Evolutionary conservation across 2,888 invertebrate genomes (phyloP), one percentile per base, ranked within the genome.

Genomic region (Temnothorax unifasciatus): DNA sequence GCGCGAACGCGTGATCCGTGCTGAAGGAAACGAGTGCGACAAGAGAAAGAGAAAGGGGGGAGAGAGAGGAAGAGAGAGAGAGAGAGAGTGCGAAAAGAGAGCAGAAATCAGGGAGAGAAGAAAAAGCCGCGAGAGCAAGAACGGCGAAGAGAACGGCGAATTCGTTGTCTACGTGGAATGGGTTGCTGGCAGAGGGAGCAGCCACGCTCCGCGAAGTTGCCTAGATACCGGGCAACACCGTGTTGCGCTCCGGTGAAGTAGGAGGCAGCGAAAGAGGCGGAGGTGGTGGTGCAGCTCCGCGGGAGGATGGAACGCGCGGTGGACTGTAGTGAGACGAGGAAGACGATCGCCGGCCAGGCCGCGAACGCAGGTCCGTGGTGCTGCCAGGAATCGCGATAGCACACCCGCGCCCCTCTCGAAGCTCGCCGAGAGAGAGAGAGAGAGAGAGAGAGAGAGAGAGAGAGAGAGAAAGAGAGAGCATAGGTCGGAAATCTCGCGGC

Each of bases 241-340:
- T 91, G 91, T 90, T 91, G 91, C 89, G 91, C 89, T 89, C 87
- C 86, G 86, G 83, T 85, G 84, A 89, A 91, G 90, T 86, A 86
- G 91, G 91, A 85, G 88, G 84, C 83, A 85, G 84, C 68, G 73
- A 84, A 86, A 85, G 85, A 61, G 85, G 83, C 79, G 90, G 88
- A 84, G 86, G 79, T 81, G 85, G 89, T 84, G 84, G 89, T 89
- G 87, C 81, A 85, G 76, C 85, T 83, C 83, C 81, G 21, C 84
- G 84, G 57, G 86, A 91, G 88, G 84, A 87, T 85, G 89, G 88
- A 85, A 85, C 77, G 86, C 84, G 79, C 77, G 52, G 77, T 77
- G 88, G 85, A 87, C 87, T 85, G 75, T 85, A 85, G 90, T 59
- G 86, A 82, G 86, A 88, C 87, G 91, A 87, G 84, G 85, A 87